A percentile compares a stretch with the other conserved stretches of the same genome.
These are phyloP conservation scores for Narcine bancroftii DNA, from an alignment of 2,113 vertebrate species.

Conservation along the genomic window DNA sequence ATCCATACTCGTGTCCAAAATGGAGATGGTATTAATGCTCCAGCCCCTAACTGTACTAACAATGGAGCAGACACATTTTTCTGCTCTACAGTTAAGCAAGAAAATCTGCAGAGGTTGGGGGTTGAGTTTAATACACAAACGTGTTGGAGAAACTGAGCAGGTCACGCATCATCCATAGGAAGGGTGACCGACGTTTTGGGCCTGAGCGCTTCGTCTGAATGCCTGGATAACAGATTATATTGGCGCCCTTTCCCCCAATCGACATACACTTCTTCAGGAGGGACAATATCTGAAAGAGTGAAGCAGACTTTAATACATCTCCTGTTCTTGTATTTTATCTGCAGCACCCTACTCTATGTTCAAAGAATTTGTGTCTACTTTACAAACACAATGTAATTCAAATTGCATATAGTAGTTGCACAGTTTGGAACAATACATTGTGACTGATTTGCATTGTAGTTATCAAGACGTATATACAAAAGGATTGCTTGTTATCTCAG, in stretches of 20 bases:
- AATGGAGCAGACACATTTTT: not conserved
- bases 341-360: conserved; percentile 38
- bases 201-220: too few relatives aligned
- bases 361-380: not conserved
- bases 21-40: not conserved
- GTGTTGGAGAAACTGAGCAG: too few relatives aligned
- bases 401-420: too few relatives aligned
- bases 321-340: not conserved
- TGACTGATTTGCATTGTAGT: not conserved
- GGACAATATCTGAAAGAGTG: not conserved
- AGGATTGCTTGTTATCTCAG: too few relatives aligned
- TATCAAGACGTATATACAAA: not conserved
- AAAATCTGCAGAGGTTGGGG: too few relatives aligned
- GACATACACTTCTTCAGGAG: not conserved
- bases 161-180: too few relatives aligned
- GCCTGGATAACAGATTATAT: not conserved
- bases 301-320: too few relatives aligned
- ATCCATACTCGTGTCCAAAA: not conserved
- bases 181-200: too few relatives aligned
- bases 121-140: too few relatives aligned
- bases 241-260: not conserved
- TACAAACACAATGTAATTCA: too few relatives aligned
- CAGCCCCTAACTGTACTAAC: not conserved
- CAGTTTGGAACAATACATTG: not conserved
- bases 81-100: too few relatives aligned